Evolutionary conservation across 2,888 invertebrate genomes (phyloP).

Genomic region (Thymelicus sylvestris): DNA sequence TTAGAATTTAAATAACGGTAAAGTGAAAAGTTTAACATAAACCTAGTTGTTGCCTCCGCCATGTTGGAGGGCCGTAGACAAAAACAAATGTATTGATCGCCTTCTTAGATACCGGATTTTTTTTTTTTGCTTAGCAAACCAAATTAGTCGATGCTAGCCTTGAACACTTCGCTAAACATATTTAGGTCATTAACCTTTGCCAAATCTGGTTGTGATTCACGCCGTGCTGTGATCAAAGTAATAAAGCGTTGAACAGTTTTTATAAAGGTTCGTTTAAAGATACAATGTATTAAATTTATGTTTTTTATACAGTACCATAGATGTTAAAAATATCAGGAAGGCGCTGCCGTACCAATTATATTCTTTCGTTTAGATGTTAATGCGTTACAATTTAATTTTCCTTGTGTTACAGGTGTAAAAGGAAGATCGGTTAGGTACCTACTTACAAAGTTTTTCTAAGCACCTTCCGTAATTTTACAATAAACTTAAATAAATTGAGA

Average conservation of each 20-base stretch:
- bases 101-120: conserved; percentile 69
- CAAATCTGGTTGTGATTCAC: conserved; percentile 84
- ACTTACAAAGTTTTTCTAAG: too few species aligned
- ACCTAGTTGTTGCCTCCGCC: conserved; percentile 30
- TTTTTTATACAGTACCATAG: conserved; percentile 60
- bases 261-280: conserved; percentile 72
- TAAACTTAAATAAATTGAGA: too few species aligned
- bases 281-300: conserved; percentile 60
- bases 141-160: conserved; percentile 77
- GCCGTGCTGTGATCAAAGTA: conserved; percentile 77
- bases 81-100: conserved; percentile 62
- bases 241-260: conserved; percentile 81
- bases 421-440: too few species aligned
- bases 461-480: too few species aligned
- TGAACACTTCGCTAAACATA: conserved; percentile 80
- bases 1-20: conserved; percentile 65
- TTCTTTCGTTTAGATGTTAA: not conserved
- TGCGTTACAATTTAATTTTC: conserved; percentile 26
- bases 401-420: too few species aligned
- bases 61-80: conserved; percentile 43
- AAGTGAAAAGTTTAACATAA: conserved; percentile 62
- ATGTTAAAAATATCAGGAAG: conserved; percentile 68
- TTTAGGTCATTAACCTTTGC: conserved; percentile 83
- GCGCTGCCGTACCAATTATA: conserved; percentile 55
- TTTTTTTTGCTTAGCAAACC: conserved; percentile 69